Evolutionary conservation across 2,113 vertebrate genomes (phyloP), one percentile per base, ranked within the genome.

Genomic region (Paratilapia polleni): DNA sequence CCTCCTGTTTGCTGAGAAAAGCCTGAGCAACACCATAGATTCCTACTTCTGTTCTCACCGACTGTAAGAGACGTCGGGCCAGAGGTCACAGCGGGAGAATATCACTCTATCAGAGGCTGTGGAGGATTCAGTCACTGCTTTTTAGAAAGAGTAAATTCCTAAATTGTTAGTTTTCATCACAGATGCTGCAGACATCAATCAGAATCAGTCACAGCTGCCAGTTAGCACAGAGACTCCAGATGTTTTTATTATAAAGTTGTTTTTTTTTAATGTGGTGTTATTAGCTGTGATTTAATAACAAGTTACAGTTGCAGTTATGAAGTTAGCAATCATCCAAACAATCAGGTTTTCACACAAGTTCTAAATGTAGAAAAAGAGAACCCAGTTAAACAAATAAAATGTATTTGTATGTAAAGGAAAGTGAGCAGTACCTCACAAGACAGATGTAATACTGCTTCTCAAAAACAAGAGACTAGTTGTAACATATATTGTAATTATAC

Each of bases 1-100:
- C 31, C 38, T 78, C 26, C 2, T 63, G 20, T 81, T 78, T 84
- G 86, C 64, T 20, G n/a, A 85, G 19, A 58, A 73, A 73, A 34
- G 47, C 0, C 24, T 0, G 0, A 34, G 68, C 68, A 54, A 5
- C 47, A 73, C 47, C 17, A 41, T 68, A 9, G 41, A 68, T 68
- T 28, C 8, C 64, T 24, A 68, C 4, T 57, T 68, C 20, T 62
- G 82, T 75, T 83, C 64, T 81, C 63, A 82, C 81, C 64, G 26
- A 12, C 28, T 3, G 77, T 62, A 17, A 77, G 28, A 60, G 41
- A 61, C 2, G 1, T 70, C 17, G 49, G 28, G 24, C 43, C 66
- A 70, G 34, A 73, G 17, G 68, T 54, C 26, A n/a, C 19, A 34
- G 0, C n/a, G 47, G 47, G 26, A 54, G 54, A 73, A 34, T 19